Evolutionary conservation across 2,113 vertebrate species (phyloP), one percentile per base, ranked within the genome.

Genomic region (Centropus bengalensis): DNA sequence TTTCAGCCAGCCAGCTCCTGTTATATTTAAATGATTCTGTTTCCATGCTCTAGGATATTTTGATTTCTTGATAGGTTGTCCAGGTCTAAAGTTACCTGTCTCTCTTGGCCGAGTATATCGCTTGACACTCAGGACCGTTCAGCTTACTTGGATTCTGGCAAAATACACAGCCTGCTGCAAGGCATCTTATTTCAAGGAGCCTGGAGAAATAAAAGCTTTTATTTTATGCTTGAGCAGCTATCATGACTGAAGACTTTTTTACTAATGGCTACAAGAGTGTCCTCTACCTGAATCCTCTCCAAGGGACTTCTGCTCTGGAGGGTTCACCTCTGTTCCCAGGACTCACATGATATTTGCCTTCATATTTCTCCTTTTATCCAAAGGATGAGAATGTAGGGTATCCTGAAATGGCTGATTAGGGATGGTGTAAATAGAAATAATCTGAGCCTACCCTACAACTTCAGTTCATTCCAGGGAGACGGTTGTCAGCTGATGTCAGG

Each of bases 401-500:
- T 33, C 42, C 28, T 56, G 70, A 23, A 58, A 59, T 20, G 19
- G 32, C 18, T 56, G 24, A 21, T 76, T 56, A 58, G 44, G n/a
- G 10, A 14, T 59, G 30, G 17, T 55, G 14, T 16, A 49, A 30
- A 24, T 10, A 86, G 81, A 82, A 60, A 75, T 52, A 59, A 55
- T 16, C 27, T 74, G n/a, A 91, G 17, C 24, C 9, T n/a, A 52
- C 5, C 4, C 38, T 24, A 42, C 30, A 62, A 24, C 15, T 9
- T 78, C 60, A 38, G 6, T 36, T 75, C 6, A 22, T 60, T 64
- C 56, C 47, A 64, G 47, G 36, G 24, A 60, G 52, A 55, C 33
- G n/a, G 38, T 56, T 19, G 33, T n/a, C 66, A 19, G 23, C 4
- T 2, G 0, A 6, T 52, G 27, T 55, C 7, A 2, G 20, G 23